Percentiles rank a stretch among this genome's conserved stretches.
Evolutionary conservation across 2,113 vertebrate species (phyloP).

Genomic region (Odocoileus hemionus): DNA sequence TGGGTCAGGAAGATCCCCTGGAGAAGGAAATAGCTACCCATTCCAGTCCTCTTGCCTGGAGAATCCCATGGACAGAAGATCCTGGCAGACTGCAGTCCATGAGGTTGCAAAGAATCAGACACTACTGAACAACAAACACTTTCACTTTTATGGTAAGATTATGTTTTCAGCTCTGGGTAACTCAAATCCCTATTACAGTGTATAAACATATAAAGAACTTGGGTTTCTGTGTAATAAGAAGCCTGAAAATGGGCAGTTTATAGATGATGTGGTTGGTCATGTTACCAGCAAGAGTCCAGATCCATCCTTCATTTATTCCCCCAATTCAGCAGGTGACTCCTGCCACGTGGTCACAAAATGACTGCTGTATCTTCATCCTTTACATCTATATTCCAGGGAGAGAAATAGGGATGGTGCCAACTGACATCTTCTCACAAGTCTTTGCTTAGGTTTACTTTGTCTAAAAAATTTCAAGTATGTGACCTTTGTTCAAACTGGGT

Average conservation of each 20-base stretch:
- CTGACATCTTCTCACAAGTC: neutral
- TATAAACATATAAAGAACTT: neutral
- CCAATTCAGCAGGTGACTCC: neutral
- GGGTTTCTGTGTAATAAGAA: neutral
- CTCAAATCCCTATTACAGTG: neutral
- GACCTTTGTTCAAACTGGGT: neutral
- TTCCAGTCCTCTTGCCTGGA: neutral
- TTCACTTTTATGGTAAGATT: neutral
- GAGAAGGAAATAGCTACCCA: neutral
- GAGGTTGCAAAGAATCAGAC: neutral
- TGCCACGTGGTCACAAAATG: fast-evolving
- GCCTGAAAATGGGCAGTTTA: neutral
- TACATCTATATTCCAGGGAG: neutral
- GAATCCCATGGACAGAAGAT: neutral
- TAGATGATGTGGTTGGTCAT: neutral
- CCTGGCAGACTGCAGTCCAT: neutral
- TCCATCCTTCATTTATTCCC: neutral
- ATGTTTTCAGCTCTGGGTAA: neutral
- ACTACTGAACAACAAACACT: neutral
- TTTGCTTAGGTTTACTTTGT: neutral
- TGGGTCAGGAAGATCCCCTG: neutral
- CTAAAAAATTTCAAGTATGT: neutral
- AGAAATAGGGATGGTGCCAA: neutral
- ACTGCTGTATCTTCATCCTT: neutral
- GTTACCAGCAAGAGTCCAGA: too few species aligned